A percentile compares a stretch with the other conserved stretches of the same genome.
phyloP scores from a whole-genome alignment of 2,113 vertebrate genomes.

The Phrynosoma blainvillii region DNA sequence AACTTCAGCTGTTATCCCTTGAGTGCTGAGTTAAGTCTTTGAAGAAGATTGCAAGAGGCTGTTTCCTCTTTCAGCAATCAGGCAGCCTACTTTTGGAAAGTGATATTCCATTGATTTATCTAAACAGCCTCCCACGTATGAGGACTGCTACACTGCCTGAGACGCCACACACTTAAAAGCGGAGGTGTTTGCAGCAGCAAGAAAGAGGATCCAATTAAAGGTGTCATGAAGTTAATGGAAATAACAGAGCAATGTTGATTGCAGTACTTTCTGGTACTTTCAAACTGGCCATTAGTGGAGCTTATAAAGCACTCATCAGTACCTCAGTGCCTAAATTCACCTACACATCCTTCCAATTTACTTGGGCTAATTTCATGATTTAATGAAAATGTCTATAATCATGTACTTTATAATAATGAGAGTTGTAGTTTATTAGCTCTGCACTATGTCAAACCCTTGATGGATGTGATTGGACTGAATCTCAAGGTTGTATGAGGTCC shows the following conservation, averaged over 20 bases:
- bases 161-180: background rate
- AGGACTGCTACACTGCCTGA: background rate
- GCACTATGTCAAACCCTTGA: background rate
- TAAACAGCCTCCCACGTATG: background rate
- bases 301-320: background rate
- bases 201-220: constrained; percentile 36
- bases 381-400: constrained; percentile 40
- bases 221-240: constrained; percentile 23
- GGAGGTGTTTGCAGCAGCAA: constrained; percentile 40
- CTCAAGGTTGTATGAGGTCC: background rate
- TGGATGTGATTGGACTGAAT: background rate
- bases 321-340: background rate
- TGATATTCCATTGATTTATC: constrained; percentile 20
- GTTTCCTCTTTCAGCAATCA: constrained; percentile 5
- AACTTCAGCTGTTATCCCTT: background rate
- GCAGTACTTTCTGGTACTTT: constrained; percentile 23
- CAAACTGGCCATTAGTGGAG: background rate
- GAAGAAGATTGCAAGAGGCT: background rate
- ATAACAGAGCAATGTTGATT: constrained; percentile 4
- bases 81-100: background rate
- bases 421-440: constrained; percentile 31
- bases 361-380: constrained; percentile 21
- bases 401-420: background rate
- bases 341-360: background rate
- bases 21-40: constrained; percentile 29